These are phyloP conservation scores for Drosophila sproati DNA, from an alignment of 1,140 invertebrate species.

Conservation along the genomic window DNA sequence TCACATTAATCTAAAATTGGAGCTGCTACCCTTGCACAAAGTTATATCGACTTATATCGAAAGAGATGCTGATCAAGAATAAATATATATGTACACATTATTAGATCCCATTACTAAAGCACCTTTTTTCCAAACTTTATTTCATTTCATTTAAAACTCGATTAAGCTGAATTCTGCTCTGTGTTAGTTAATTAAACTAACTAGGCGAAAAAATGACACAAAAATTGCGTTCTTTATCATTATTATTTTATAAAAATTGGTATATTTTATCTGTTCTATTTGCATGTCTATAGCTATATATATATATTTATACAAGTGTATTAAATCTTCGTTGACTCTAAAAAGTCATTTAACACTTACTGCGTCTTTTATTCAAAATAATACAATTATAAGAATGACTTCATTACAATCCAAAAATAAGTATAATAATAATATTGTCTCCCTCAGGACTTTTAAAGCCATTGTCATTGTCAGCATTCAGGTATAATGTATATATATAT, in stretches of 20 bases:
- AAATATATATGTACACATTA: no score
- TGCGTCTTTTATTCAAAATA: conserved; percentile 31
- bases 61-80: background rate
- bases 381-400: conserved; percentile 11
- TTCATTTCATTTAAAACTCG: no score
- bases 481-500: background rate
- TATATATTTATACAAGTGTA: background rate
- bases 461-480: conserved; percentile 39
- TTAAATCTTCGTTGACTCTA: background rate
- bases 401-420: conserved; percentile 1
- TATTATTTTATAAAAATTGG: background rate
- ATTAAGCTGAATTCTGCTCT: no score
- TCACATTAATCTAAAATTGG: background rate
- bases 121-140: no score
- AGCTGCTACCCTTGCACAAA: background rate
- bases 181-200: no score
- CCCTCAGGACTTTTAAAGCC: conserved; percentile 43
- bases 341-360: background rate
- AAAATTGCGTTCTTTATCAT: no score
- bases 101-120: no score
- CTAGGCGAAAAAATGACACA: no score
- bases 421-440: conserved; percentile 45
- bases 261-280: no score
- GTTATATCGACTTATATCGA: background rate
- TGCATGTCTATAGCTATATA: background rate